phyloP scores from a whole-genome alignment of 2,888 invertebrate genomes.

The Idaea dimidiata region DNA sequence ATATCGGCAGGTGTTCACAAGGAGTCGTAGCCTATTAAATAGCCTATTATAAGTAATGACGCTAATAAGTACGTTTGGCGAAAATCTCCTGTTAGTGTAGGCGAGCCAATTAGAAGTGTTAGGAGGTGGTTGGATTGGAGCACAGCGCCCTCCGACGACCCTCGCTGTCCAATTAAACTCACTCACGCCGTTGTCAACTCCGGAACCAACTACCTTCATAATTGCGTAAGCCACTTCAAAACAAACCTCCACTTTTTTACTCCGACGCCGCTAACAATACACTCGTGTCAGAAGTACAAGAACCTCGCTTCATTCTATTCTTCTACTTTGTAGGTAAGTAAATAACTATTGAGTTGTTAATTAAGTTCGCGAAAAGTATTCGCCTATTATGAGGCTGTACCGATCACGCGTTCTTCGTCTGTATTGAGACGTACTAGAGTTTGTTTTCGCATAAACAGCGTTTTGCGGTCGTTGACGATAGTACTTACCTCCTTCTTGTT shows the following conservation, averaged over 20 bases:
- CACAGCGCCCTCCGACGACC: slow-evolving; percentile 33
- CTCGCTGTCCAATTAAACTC: slow-evolving; percentile 73
- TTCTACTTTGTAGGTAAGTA: slow-evolving; percentile 51
- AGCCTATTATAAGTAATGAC: slow-evolving; percentile 60
- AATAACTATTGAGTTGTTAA: slow-evolving; percentile 75
- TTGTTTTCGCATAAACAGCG: slow-evolving; percentile 43
- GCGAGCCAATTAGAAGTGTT: slow-evolving; percentile 76
- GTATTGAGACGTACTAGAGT: slow-evolving; percentile 48
- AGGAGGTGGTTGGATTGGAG: slow-evolving; percentile 41
- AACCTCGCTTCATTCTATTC: slow-evolving; percentile 65
- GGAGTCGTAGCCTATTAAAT: slow-evolving; percentile 51
- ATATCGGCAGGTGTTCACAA: slow-evolving; percentile 47
- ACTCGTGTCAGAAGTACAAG: slow-evolving; percentile 73
- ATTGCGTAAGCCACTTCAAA: slow-evolving; percentile 76
- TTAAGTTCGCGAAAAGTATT: slow-evolving; percentile 73
- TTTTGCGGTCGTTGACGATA: slow-evolving; percentile 53
- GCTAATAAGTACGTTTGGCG: slow-evolving; percentile 57
- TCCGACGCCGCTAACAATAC: slow-evolving; percentile 69
- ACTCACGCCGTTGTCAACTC: slow-evolving; percentile 42
- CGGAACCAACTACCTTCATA: slow-evolving; percentile 55
- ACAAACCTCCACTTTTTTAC: slow-evolving; percentile 71
- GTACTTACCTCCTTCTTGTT: slow-evolving; percentile 60
- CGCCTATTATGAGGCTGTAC: slow-evolving; percentile 33
- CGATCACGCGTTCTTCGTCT: slow-evolving; percentile 27
- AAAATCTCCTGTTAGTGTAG: slow-evolving; percentile 64